These are phyloP conservation scores for Artibeus jamaicensis DNA, from an alignment of 2,797 vertebrate genomes.

Conservation along the genomic window DNA sequence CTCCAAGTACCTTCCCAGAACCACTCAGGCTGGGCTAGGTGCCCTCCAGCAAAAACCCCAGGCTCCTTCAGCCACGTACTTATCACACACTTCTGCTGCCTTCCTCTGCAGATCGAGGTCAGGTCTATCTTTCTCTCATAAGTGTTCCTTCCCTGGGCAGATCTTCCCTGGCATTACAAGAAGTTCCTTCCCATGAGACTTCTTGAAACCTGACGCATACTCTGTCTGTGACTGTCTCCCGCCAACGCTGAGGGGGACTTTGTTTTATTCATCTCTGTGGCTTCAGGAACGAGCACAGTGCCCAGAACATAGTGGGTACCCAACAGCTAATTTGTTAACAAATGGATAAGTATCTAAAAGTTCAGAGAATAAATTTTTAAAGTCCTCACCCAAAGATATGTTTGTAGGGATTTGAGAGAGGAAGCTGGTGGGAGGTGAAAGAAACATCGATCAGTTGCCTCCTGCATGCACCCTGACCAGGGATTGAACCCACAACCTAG, in stretches of 20 bases:
- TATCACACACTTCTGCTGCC: neutral
- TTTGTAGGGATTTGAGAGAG: neutral
- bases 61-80: neutral
- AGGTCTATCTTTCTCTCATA: neutral
- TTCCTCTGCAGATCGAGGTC: neutral
- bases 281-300: neutral
- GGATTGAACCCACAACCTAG: neutral
- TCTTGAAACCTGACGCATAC: neutral
- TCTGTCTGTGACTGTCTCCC: neutral
- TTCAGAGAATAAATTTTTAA: neutral
- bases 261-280: neutral
- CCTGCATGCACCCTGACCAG: neutral
- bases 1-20: neutral
- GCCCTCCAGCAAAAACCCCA: neutral
- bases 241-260: neutral
- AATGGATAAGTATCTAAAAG: neutral
- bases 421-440: neutral
- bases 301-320: neutral
- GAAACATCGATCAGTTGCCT: neutral
- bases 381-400: neutral
- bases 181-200: neutral
- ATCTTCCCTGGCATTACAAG: neutral
- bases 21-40: neutral
- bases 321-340: neutral
- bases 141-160: neutral